Evolutionary conservation across 2,888 invertebrate genomes (phyloP), one percentile per base, ranked within the genome.

Genomic region (Coelinius sp.): DNA sequence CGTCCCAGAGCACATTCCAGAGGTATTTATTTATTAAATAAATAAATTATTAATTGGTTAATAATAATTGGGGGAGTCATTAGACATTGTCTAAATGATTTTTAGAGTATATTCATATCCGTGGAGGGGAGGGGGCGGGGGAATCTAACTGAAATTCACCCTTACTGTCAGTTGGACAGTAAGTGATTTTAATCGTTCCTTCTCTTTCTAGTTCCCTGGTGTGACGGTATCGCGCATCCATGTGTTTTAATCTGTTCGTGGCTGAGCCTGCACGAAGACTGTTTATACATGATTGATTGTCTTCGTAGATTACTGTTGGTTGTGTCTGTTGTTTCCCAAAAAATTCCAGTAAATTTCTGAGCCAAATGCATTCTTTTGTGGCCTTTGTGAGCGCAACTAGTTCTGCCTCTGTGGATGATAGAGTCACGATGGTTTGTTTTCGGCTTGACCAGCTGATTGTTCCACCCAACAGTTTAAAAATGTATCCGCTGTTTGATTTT

Each of bases 401-500:
- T 73, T 82, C 81, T 2, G 82, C 81, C 71, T 83, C 78, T 12
- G 79, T 72, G 72, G 76, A 74, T 4, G 77, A 78, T 0, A 73
- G 14, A 7, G 82, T 70, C 0, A 81, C 77, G 24, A 75, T 77
- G 4, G 67, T 73, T 77, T 85, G 84, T 24, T 81, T 82, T n/a
- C 71, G 64, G 62, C 80, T 79, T 12, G 70, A 49, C 84, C 85
- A 84, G 64, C 77, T 80, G 1, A 84, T 76, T 68, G 44, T 25
- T n/a, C n/a, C n/a, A n/a, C n/a, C n/a, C n/a, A n/a, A n/a, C n/a
- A n/a, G n/a, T n/a, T n/a, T n/a, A n/a, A 81, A 81, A 14, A 85
- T 4, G 56, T 79, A 81, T 12, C 83, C 83, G 59, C 79, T 83
- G 68, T 80, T 82, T 7, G 83, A 85, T 68, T 83, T 84, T 52